Evolutionary conservation across 92 coral and sea anemone genomes (phyloP).

Genomic region (Porites divaricata): DNA sequence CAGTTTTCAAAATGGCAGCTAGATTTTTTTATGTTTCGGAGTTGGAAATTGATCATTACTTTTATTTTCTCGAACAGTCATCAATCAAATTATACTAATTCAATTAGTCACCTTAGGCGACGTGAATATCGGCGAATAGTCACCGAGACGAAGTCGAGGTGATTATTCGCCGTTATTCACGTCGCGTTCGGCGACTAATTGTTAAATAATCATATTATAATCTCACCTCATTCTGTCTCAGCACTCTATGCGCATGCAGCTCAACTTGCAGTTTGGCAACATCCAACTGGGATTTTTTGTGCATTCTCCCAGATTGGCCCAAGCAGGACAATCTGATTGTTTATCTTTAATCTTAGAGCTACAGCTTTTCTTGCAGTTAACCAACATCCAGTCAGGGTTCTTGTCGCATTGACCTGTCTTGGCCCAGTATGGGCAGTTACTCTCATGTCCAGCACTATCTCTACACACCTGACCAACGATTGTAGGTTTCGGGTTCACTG

Average conservation of each 20-base stretch:
- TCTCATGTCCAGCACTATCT: slow-evolving; percentile 12
- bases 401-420: slow-evolving; percentile 62
- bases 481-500: not conserved
- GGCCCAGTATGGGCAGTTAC: slow-evolving; percentile 70
- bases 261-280: slow-evolving; percentile 68
- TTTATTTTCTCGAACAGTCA: too few relatives aligned
- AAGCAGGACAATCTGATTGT: slow-evolving; percentile 38
- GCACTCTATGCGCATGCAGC: slow-evolving; percentile 64
- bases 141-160: too few relatives aligned
- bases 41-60: too few relatives aligned
- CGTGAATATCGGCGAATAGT: too few relatives aligned
- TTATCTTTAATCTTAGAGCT: slow-evolving; percentile 23
- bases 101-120: too few relatives aligned
- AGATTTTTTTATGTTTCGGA: too few relatives aligned
- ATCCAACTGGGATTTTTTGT: slow-evolving; percentile 68
- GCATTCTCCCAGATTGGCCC: slow-evolving; percentile 73
- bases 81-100: too few relatives aligned
- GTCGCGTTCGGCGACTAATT: too few relatives aligned
- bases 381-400: slow-evolving; percentile 59
- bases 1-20: too few relatives aligned
- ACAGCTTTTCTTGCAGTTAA: slow-evolving; percentile 68
- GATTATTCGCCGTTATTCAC: too few relatives aligned
- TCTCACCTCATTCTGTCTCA: not conserved
- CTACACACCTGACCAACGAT: slow-evolving; percentile 4
- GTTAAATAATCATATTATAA: too few relatives aligned